phyloP scores from a whole-genome alignment of 2,888 invertebrate genomes.

The Allolobophora icterica region DNA sequence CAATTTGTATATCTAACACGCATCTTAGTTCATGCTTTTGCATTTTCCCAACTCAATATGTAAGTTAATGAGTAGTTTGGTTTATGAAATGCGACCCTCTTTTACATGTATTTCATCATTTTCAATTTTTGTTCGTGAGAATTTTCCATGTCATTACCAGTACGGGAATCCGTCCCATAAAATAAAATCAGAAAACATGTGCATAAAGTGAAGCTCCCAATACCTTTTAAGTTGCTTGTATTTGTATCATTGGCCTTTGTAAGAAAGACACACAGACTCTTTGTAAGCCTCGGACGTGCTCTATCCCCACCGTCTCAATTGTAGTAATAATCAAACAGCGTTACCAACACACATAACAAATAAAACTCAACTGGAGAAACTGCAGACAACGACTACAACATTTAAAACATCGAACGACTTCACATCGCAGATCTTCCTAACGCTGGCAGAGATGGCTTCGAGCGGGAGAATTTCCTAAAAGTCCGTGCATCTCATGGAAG shows the following conservation, averaged over 20 bases:
- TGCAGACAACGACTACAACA: neutral
- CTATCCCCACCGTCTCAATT: neutral
- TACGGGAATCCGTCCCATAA: neutral
- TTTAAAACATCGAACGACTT: neutral
- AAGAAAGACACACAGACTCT: neutral
- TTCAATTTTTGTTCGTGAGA: neutral
- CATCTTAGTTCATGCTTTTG: neutral
- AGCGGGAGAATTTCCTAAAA: neutral
- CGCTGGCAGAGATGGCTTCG: neutral
- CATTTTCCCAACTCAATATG: neutral
- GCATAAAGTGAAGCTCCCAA: neutral
- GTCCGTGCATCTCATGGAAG: neutral
- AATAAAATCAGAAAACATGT: neutral
- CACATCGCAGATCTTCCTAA: neutral
- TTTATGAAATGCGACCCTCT: neutral
- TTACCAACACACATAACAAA: neutral
- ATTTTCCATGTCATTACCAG: neutral
- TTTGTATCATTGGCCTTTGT: neutral
- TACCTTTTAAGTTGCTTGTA: neutral
- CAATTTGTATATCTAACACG: neutral
- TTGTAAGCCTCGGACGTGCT: neutral
- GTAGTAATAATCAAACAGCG: neutral
- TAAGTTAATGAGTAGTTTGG: neutral
- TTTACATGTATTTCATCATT: neutral
- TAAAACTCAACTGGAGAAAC: slow-evolving; percentile 3